Evolutionary conservation across 2,113 vertebrate species (phyloP).

Genomic region (Lepisosteus oculatus): DNA sequence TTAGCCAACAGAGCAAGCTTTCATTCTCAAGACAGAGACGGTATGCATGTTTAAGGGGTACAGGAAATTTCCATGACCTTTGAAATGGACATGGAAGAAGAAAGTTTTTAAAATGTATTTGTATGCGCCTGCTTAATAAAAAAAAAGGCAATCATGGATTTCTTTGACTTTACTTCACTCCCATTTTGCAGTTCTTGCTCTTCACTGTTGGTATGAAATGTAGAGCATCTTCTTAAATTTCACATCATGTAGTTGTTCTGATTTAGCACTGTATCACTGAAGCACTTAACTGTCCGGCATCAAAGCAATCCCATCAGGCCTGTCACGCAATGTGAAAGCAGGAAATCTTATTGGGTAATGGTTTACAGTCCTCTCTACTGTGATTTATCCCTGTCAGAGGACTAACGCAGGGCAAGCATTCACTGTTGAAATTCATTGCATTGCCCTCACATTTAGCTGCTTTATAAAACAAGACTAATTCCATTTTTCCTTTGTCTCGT

Average conservation of each 20-base stretch:
- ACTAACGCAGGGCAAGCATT: slow-evolving; percentile 69
- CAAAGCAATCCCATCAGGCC: slow-evolving; percentile 74
- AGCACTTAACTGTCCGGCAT: slow-evolving; percentile 67
- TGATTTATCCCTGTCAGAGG: slow-evolving; percentile 79
- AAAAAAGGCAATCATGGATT: too few relatives aligned
- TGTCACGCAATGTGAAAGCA: slow-evolving; percentile 68
- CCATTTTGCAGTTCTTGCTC: neutral
- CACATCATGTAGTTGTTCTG: slow-evolving; percentile 58
- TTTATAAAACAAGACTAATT: slow-evolving; percentile 63
- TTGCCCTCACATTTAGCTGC: slow-evolving; percentile 56
- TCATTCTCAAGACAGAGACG: too few relatives aligned
- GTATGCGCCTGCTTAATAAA: too few relatives aligned
- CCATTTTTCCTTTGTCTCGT: slow-evolving; percentile 38
- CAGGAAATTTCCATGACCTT: too few relatives aligned
- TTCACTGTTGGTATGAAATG: slow-evolving; percentile 1
- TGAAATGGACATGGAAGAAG: too few relatives aligned
- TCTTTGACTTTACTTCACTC: neutral
- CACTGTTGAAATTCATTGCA: slow-evolving; percentile 60
- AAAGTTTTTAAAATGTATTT: too few relatives aligned
- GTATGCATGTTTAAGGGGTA: too few relatives aligned
- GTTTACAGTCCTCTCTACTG: slow-evolving; percentile 53
- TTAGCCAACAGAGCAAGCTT: too few relatives aligned
- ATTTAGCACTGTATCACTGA: slow-evolving; percentile 69
- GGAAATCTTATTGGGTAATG: slow-evolving; percentile 66
- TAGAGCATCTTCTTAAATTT: slow-evolving; percentile 56